These are phyloP conservation scores for Poliocrania exsul DNA, from an alignment of 2,797 vertebrate genomes.

Conservation along the genomic window DNA sequence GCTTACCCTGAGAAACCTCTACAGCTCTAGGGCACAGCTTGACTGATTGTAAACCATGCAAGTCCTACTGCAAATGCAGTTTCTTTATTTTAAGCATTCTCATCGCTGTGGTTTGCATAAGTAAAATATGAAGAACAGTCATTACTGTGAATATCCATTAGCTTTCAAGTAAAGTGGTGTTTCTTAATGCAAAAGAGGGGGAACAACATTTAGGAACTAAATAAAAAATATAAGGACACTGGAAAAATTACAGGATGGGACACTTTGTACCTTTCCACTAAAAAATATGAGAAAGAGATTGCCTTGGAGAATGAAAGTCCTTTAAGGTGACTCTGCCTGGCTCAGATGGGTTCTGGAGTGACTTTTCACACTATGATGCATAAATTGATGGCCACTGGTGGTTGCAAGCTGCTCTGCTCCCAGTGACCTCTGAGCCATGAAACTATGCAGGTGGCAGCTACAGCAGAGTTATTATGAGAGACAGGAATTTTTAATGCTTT, in stretches of 20 bases:
- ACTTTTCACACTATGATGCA: not conserved
- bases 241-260: not conserved
- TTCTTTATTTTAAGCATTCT: conserved; percentile 21
- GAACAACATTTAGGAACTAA: not conserved
- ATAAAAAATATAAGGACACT: not conserved
- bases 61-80: not conserved
- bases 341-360: not conserved
- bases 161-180: not conserved
- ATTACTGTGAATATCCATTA: not conserved
- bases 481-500: not conserved
- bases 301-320: not conserved
- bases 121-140: conserved; percentile 37
- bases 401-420: not conserved
- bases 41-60: conserved; percentile 12
- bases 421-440: conserved; percentile 3
- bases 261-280: not conserved
- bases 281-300: not conserved
- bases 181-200: not conserved
- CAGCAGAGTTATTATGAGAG: not conserved
- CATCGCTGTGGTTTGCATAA: conserved; percentile 19
- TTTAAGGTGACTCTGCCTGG: not conserved
- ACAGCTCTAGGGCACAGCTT: not conserved
- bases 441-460: not conserved
- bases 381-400: not conserved
- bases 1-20: not conserved